Evolutionary conservation across 2,888 invertebrate species (phyloP).

Genomic region (Agapostemon virescens): DNA sequence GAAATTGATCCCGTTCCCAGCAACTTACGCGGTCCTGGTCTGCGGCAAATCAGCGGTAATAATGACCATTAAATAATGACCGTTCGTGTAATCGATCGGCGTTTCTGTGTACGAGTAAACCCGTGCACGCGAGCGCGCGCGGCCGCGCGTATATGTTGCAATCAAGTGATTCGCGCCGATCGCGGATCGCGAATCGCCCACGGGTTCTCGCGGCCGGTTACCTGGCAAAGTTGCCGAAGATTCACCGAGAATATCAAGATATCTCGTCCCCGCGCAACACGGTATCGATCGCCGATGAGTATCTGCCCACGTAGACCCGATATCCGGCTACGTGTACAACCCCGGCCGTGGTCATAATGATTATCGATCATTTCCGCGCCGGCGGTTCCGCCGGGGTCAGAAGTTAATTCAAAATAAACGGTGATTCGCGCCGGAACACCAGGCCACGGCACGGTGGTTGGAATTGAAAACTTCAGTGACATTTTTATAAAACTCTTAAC

Average conservation of each 20-base stretch:
- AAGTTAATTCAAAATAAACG: conserved; percentile 70
- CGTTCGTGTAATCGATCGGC: conserved; percentile 58
- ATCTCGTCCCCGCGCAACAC: conserved; percentile 12
- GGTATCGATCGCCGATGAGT: conserved; percentile 38
- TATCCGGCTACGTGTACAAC: conserved; percentile 65
- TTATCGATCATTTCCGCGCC: conserved; percentile 71
- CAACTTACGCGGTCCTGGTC: conserved; percentile 70
- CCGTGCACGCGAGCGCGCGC: too few species aligned
- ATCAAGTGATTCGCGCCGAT: conserved; percentile 74
- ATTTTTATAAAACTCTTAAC: too few species aligned
- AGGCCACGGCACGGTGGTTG: too few species aligned
- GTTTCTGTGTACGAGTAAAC: not conserved
- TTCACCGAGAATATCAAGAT: conserved; percentile 57
- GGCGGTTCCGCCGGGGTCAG: conserved; percentile 57
- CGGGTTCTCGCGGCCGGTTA: conserved; percentile 11
- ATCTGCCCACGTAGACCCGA: conserved; percentile 64
- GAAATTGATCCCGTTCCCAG: conserved; percentile 75
- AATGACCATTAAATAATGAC: conserved; percentile 77
- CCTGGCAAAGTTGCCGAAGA: conserved; percentile 55
- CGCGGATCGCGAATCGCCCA: conserved; percentile 46
- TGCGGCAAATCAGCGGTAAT: conserved; percentile 76
- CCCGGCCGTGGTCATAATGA: conserved; percentile 56
- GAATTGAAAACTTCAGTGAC: too few species aligned
- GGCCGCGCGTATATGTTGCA: conserved; percentile 56
- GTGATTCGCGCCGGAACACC: conserved; percentile 44